These are phyloP conservation scores for Rhopalosiphum maidis DNA, from an alignment of 1,140 invertebrate genomes.

Conservation along the genomic window DNA sequence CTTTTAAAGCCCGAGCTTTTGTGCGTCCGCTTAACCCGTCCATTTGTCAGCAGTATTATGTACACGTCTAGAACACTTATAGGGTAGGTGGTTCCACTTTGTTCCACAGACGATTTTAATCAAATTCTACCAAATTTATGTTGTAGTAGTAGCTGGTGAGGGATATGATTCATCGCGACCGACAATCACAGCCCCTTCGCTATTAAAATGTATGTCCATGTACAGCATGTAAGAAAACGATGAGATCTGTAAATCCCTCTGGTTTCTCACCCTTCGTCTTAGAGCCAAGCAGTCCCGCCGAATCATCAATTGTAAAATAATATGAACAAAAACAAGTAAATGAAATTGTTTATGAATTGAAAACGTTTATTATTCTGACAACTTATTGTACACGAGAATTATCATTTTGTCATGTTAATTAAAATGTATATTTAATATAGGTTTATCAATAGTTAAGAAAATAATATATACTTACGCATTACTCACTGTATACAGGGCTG, in stretches of 20 bases:
- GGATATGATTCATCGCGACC: slow-evolving; percentile 41
- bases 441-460: too few relatives aligned
- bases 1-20: slow-evolving; percentile 33
- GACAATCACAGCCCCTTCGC: slow-evolving; percentile 26
- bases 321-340: too few relatives aligned
- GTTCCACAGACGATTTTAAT: slow-evolving; percentile 10
- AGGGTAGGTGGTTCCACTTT: slow-evolving; percentile 32
- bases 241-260: neutral
- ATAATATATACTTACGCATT: too few relatives aligned
- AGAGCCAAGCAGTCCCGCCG: too few relatives aligned
- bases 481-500: too few relatives aligned
- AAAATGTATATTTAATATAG: too few relatives aligned
- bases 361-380: neutral
- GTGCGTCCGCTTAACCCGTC: slow-evolving; percentile 32
- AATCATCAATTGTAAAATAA: neutral
- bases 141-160: neutral
- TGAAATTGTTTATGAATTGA: neutral
- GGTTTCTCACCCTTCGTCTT: neutral
- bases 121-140: slow-evolving; percentile 28
- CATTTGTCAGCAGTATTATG: slow-evolving; percentile 50
- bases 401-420: neutral
- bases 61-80: slow-evolving; percentile 35
- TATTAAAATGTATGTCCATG: slow-evolving; percentile 34
- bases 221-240: neutral
- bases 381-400: neutral